Base-by-base conservation (phyloP, 2,113 vertebrate species). In the Muntiacus reevesi region DNA sequence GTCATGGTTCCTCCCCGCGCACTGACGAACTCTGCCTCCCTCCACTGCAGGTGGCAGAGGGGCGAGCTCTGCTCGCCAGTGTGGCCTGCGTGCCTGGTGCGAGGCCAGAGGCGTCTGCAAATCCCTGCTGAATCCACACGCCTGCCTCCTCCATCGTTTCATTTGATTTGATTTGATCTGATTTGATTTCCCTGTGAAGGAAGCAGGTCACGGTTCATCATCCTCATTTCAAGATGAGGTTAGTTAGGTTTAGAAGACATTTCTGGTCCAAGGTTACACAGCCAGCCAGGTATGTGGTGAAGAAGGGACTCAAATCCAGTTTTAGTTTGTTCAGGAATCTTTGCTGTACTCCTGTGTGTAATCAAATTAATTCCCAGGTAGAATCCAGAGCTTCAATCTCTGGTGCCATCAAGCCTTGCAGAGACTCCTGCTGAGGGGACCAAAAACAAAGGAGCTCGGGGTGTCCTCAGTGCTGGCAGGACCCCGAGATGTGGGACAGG, bases 1-100 rank as follows among this genome's bases (percentile, higher is more conserved):
- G 33, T 23, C 43, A 19, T 1, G 36, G 1, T 23, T 28, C 40
- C 2, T 13, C 62, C 47, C 7, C 0, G 0, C 0, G 23, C 45
- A n/a, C 30, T 14, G 11, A 21, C 60, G 57, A 12, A 4, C 62
- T 15, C 36, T 21, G 30, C 50, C 50, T 88, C 14, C 8, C 43
- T 50, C 62, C 28, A n/a, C 15, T 15, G 60, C 21, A 81, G 33
- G 74, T 33, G 64, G 55, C 50, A 14, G 12, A 33, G 54, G 13
- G 47, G 52, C 0, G 7, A 45, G 62, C 30, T 64, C 83, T 55
- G 28, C 27, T 50, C 1, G 1, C 43, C 57, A 8, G 50, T 11
- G 11, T 10, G 7, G 15, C 40, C 57, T 89, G 43, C 1, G 6
- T n/a, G 89, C 43, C 60, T 74, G 3, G 84, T 0, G 2, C 2